Evolutionary conservation across 2,797 vertebrate species (phyloP).

Genomic region (Fistularia commersonii): DNA sequence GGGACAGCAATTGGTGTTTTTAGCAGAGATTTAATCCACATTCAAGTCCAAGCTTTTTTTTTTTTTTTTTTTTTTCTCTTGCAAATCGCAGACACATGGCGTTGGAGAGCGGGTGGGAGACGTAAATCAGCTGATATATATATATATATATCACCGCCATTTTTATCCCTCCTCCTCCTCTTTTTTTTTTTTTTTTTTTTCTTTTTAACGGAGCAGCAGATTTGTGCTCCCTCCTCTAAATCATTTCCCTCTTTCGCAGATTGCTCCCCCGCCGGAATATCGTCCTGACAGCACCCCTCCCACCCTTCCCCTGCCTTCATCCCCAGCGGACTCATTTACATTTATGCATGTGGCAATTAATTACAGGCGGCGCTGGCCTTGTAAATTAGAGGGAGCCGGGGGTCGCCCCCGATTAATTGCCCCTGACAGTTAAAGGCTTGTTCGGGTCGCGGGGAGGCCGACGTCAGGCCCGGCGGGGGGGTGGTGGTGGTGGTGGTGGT

Average conservation of each 20-base stretch:
- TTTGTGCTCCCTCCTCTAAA: slow-evolving; percentile 69
- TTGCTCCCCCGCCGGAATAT: slow-evolving; percentile 68
- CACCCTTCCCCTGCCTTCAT: slow-evolving; percentile 19
- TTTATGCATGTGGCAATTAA: slow-evolving; percentile 72
- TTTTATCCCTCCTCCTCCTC: slow-evolving; percentile 11
- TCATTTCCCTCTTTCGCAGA: slow-evolving; percentile 72
- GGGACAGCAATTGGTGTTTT: no score
- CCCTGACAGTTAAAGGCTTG: slow-evolving; percentile 64
- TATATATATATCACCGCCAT: slow-evolving; percentile 22
- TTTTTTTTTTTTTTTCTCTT: slow-evolving; percentile 21
- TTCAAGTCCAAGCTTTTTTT: no score
- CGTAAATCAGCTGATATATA: slow-evolving; percentile 44
- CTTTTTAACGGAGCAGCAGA: slow-evolving; percentile 50
- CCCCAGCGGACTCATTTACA: slow-evolving; percentile 68
- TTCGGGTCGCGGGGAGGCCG: slow-evolving; percentile 56
- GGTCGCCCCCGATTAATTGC: slow-evolving; percentile 64
- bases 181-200: slow-evolving; percentile 16
- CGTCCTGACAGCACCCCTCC: slow-evolving; percentile 52
- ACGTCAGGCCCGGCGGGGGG: slow-evolving; percentile 34
- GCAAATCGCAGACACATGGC: slow-evolving; percentile 3
- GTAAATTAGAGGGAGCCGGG: slow-evolving; percentile 63
- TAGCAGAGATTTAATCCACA: no score
- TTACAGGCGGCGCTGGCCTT: slow-evolving; percentile 64
- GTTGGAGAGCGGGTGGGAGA: slow-evolving; percentile 19
- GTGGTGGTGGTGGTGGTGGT: no score